Evolutionary conservation across 2,888 invertebrate genomes (phyloP), one percentile per base, ranked within the genome.

Genomic region (Chymomyza amoena): DNA sequence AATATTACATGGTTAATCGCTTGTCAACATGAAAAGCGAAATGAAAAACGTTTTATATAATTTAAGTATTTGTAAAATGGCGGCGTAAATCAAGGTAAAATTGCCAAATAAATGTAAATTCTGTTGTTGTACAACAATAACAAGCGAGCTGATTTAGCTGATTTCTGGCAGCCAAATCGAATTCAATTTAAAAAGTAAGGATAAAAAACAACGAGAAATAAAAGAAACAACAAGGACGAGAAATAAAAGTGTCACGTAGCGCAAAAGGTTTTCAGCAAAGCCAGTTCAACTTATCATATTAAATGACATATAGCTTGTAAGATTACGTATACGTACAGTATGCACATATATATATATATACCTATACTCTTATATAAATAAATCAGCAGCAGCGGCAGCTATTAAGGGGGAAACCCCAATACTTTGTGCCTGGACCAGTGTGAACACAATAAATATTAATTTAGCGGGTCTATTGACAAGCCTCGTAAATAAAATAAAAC

Each of bases 371-470:
- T 13, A 13, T 45, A 15, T 45, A 39, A 2, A 45, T 45, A 45
- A 45, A 45, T 45, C 39, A 45, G 39, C 13, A 45, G 39, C 39
- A 45, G 39, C 39, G 6, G 39, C 13, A 45, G 39, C 39, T 45
- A 45, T 10, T 10, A 2, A 2, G 10, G 39, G 39, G 39, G 13
- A 45, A 3, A 10, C 39, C 39, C 39, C 39, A 45, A 45, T 45
- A 13, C 13, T 32, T 1, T 32, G 2, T 32, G 1, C 32, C 32
- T 32, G 32, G 20, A 13, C 54, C 54, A 54, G 16, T 54, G 54
- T 20, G 25, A 39, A 50, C 76, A 67, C 69, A 79, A 79, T 78
- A 79, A 78, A 78, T 78, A 73, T 76, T 79, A 78, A 79, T 78
- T 78, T 79, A 57, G 64, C 45, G 68, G 68, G 61, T 9, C 76